Conservation (phyloP, 92 coral and sea anemone genomes). For the Phenganax stokvisi region DNA sequence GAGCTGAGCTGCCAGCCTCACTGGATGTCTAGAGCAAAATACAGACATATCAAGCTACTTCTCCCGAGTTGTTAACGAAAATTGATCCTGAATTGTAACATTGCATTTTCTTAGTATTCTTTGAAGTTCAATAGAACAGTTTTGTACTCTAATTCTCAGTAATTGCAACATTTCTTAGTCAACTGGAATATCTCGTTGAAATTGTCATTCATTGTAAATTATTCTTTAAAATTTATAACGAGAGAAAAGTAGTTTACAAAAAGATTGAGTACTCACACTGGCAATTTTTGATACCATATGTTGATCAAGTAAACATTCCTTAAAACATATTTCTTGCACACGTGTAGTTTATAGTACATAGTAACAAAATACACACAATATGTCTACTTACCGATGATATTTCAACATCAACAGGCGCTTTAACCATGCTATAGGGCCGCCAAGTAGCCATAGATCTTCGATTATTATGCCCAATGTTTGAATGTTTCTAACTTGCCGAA, state of each 20-base stretch:
- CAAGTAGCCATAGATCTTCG: slow-evolving; percentile 25
- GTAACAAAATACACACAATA: slow-evolving; percentile 17
- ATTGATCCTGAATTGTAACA: neutral
- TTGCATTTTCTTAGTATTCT: too few species aligned
- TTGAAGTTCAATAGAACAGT: too few species aligned
- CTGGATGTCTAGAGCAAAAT: slow-evolving; percentile 9
- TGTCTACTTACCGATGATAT: slow-evolving; percentile 21
- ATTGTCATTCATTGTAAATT: too few species aligned
- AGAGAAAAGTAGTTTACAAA: too few species aligned
- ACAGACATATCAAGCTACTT: neutral
- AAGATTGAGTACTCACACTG: too few species aligned
- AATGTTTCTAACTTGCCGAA: neutral
- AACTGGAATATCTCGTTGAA: too few species aligned
- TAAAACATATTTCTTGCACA: too few species aligned
- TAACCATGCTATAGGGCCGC: slow-evolving; percentile 32
- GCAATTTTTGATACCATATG: too few species aligned
- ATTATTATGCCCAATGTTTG: neutral
- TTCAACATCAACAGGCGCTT: slow-evolving; percentile 28
- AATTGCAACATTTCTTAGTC: too few species aligned
- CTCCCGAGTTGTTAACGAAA: neutral
- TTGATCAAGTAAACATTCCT: too few species aligned
- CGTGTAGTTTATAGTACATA: neutral
- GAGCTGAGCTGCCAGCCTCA: slow-evolving; percentile 35
- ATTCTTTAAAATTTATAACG: too few species aligned
- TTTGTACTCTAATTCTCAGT: too few species aligned